Percentiles rank a stretch among this genome's conserved stretches.
Evolutionary conservation across 1,140 invertebrate species (phyloP).

Genomic region (Apis cerana): DNA sequence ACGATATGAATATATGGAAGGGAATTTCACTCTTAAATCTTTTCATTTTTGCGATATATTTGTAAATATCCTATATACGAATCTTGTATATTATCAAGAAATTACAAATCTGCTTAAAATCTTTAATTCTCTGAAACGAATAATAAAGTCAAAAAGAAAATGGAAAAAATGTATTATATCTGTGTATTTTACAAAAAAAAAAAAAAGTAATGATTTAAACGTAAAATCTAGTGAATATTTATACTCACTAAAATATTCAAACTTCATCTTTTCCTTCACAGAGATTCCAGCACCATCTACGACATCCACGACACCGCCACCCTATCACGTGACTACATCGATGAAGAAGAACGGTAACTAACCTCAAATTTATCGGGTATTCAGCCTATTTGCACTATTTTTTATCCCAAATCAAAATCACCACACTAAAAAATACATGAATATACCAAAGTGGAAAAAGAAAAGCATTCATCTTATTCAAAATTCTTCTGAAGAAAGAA

Average conservation of each 20-base stretch:
- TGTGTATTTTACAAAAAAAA: too few species aligned
- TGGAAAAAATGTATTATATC: too few species aligned
- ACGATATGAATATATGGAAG: background rate
- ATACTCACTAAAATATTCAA: too few species aligned
- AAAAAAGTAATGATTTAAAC: too few species aligned
- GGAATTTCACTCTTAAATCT: background rate
- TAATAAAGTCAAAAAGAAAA: too few species aligned
- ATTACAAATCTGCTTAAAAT: too few species aligned
- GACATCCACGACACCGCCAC: conserved; percentile 83
- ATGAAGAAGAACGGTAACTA: conserved; percentile 74
- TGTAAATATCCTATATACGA: background rate
- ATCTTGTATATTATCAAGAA: too few species aligned
- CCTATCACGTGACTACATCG: conserved; percentile 75
- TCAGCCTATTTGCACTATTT: conserved; percentile 11
- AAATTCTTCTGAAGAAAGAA: background rate
- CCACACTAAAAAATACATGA: too few species aligned
- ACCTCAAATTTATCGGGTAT: background rate
- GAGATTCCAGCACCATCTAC: conserved; percentile 88
- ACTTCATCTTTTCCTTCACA: conserved; percentile 71
- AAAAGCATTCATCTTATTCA: background rate
- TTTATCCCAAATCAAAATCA: too few species aligned
- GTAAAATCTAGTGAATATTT: too few species aligned
- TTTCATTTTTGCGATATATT: background rate
- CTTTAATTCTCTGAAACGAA: too few species aligned
- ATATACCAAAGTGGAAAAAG: too few species aligned